These are phyloP conservation scores for Fissipunctia ypsillon DNA, from an alignment of 2,888 invertebrate species.

Conservation along the genomic window DNA sequence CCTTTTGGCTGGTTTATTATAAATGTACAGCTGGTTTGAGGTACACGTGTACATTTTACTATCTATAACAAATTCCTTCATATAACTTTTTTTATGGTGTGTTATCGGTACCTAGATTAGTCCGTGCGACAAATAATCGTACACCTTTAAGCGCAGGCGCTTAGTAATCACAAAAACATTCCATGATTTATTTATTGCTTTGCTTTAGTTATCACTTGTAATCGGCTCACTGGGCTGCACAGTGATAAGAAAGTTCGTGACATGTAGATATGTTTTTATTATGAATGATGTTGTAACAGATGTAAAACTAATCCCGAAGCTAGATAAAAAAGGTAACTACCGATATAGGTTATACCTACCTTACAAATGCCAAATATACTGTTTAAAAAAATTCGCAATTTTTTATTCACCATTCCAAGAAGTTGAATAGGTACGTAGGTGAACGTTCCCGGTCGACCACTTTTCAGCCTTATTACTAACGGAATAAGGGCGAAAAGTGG, in stretches of 20 bases:
- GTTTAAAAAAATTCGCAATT: not conserved
- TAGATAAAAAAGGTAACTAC: conserved; percentile 3
- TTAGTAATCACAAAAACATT: conserved; percentile 28
- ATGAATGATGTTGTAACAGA: not conserved
- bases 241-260: conserved; percentile 25
- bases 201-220: not conserved
- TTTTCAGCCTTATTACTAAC: too few species aligned
- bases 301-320: not conserved
- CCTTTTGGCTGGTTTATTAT: not conserved
- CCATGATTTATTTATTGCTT: conserved; percentile 31
- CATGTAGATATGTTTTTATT: conserved; percentile 25
- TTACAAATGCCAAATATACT: not conserved
- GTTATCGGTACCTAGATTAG: conserved; percentile 39
- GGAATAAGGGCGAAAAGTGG: too few species aligned
- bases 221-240: not conserved
- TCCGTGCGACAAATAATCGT: conserved; percentile 32
- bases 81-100: conserved; percentile 10
- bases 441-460: too few species aligned
- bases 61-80: conserved; percentile 8
- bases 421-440: too few species aligned
- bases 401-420: not conserved
- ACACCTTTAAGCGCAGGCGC: conserved; percentile 6
- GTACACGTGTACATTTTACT: not conserved
- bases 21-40: too few species aligned
- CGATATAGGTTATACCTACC: too few species aligned